Evolutionary conservation across 37 sponge, comb jelly and placozoan genomes (phyloP), one percentile per base, ranked within the genome.

Genomic region (Ephydatia muelleri): DNA sequence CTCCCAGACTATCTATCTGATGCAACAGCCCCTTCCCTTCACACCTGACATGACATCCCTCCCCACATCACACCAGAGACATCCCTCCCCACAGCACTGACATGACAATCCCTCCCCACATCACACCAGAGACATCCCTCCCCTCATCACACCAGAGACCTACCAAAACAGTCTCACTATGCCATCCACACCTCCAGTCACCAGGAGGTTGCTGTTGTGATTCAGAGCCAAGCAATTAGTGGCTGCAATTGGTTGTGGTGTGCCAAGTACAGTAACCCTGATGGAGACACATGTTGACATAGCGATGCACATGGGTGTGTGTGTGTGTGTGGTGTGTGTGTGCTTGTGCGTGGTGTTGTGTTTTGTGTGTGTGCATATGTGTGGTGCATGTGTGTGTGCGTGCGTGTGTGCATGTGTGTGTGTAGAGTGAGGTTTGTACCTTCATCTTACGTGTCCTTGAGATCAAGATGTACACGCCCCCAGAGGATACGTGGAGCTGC

Each of bases 141-240:
- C n/a, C n/a, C n/a, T n/a, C n/a, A 12, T 2, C 28, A 25, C 71
- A 32, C 6, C 68, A 9, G 23, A 35, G 19, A 49, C 85, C 22
- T 72, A 93, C 94, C 94, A 87, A n/a, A 84, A 96, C 38, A 98
- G 74, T 30, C 99, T 73, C 38, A 98, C 87, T 87, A 92, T 89
- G 13, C 99, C 99, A 86, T 99, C 99, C 14, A 77, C 82, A 4
- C 88, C 95, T 65, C 99, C 99, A 78, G 94, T 88, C 66, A 97
- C 81, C 49, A 99, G 78, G 23, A 99, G 82, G 67, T 88, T 99
- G 33, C 97, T 94, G 78, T 97, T 97, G 87, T 97, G 97, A 80
- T 99, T 99, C 87, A 95, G 97, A 22, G 91, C 75, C 72, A 89
- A 85, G 57, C 91, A 93, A 75, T 93, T 95, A 70, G 97, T 70